phyloP scores from a whole-genome alignment of 2,113 vertebrate genomes.

The Saguinus imperator region DNA sequence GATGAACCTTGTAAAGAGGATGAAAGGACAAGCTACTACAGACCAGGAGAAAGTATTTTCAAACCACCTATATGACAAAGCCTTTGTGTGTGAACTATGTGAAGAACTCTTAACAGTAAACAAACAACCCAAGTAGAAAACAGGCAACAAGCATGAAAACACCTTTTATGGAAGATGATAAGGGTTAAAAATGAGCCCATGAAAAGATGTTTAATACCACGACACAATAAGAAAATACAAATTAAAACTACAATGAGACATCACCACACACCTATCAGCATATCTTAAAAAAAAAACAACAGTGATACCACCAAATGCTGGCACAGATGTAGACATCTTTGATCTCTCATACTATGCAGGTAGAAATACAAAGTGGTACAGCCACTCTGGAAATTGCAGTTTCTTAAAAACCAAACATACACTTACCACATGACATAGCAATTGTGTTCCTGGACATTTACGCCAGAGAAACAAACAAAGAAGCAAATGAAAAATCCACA shows the following conservation, averaged over 20 bases:
- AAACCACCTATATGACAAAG: not conserved
- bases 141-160: not conserved
- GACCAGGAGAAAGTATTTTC: not conserved
- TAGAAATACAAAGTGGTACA: not conserved
- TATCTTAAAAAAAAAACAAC: not conserved
- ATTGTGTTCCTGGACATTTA: not conserved
- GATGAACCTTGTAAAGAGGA: not conserved
- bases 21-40: not conserved
- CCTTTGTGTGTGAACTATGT: not conserved
- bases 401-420: constrained; percentile 14
- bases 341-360: no score
- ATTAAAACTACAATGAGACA: not conserved
- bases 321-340: not conserved
- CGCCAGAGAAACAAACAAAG: not conserved
- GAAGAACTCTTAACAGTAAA: not conserved
- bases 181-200: not conserved
- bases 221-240: not conserved
- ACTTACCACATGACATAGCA: not conserved
- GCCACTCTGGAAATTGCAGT: not conserved
- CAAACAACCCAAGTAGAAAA: not conserved
- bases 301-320: not conserved
- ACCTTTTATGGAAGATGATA: not conserved
- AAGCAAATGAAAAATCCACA: not conserved
- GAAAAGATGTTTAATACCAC: not conserved
- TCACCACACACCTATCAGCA: not conserved